These are phyloP conservation scores for Hesperophylax magnus DNA, from an alignment of 1,140 invertebrate genomes.

Conservation along the genomic window DNA sequence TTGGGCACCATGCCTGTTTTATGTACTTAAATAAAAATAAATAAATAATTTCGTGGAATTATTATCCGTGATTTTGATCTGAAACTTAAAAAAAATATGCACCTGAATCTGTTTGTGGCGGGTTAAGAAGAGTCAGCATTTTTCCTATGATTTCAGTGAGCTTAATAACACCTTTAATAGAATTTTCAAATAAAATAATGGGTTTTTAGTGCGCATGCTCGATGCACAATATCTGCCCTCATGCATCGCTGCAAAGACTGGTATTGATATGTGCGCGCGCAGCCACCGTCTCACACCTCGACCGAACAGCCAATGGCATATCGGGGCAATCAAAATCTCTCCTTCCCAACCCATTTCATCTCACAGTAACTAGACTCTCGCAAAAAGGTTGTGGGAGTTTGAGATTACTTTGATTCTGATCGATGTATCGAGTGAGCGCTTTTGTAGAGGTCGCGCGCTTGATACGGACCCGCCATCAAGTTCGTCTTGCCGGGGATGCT, in stretches of 20 bases:
- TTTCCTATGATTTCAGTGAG: too few relatives aligned
- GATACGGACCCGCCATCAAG: neutral
- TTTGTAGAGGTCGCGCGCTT: neutral
- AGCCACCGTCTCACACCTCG: constrained; percentile 1
- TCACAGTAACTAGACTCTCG: neutral
- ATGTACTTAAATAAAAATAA: too few relatives aligned
- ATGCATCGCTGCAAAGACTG: constrained; percentile 23
- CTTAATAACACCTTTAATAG: too few relatives aligned
- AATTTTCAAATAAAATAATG: too few relatives aligned
- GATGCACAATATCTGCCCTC: constrained; percentile 18
- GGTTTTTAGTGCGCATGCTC: neutral
- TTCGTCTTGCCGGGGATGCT: neutral
- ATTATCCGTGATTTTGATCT: too few relatives aligned
- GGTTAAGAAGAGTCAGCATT: too few relatives aligned
- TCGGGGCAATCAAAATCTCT: constrained; percentile 3
- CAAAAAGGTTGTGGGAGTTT: neutral
- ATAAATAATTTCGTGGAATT: too few relatives aligned
- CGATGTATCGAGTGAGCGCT: too few relatives aligned
- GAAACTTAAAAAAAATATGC: too few relatives aligned
- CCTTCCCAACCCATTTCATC: neutral
- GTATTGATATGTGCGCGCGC: constrained; percentile 43
- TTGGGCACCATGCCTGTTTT: too few relatives aligned
- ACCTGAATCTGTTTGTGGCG: too few relatives aligned
- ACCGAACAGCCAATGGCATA: constrained; percentile 16
- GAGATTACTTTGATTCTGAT: too few relatives aligned